Evolutionary conservation across 2,888 invertebrate genomes (phyloP), one percentile per base, ranked within the genome.

Genomic region (Frankliniella intonsa): DNA sequence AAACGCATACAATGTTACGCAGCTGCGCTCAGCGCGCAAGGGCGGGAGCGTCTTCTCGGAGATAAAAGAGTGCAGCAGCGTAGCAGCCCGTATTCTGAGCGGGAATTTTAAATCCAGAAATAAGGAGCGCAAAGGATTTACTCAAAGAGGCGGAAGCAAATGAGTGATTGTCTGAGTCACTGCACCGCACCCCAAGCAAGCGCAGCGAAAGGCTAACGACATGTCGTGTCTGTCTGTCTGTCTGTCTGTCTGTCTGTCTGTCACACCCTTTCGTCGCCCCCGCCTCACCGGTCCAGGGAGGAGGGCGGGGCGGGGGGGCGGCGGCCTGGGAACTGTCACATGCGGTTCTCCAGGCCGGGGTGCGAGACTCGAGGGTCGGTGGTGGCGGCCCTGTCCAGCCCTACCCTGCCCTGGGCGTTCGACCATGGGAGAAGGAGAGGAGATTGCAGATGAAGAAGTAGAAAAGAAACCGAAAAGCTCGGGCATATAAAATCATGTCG

Each of bases 321-420:
- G 38, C 14, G 55, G 55, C 55, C 69, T 76, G 69, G 69, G 69
- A 76, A 76, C 69, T 22, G 69, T 76, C 69, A 76, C 69, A 25
- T 76, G 69, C 22, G 38, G 38, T 38, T 38, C 38, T 22, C 79
- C 76, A 76, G 82, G n/a, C n/a, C 81, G 82, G 83, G 82, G 38
- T 38, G 38, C 38, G 38, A 38, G 38, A 38, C 5, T 38, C 38
- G 38, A 38, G 38, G 38, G 38, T 38, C 5, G 38, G 38, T 38
- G 38, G 82, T 84, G 81, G 84, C 82, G 84, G 83, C 84, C 83
- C 83, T 82, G 83, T 83, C n/a, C n/a, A n/a, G n/a, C n/a, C n/a
- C n/a, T n/a, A 82, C 82, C 83, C 83, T 84, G 83, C 83, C 84
- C 84, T 84, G 84, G 83, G 81, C 83, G 83, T 83, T 83, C 85